phyloP scores from a whole-genome alignment of 2,797 vertebrate species.

The Sebastes cheni region DNA sequence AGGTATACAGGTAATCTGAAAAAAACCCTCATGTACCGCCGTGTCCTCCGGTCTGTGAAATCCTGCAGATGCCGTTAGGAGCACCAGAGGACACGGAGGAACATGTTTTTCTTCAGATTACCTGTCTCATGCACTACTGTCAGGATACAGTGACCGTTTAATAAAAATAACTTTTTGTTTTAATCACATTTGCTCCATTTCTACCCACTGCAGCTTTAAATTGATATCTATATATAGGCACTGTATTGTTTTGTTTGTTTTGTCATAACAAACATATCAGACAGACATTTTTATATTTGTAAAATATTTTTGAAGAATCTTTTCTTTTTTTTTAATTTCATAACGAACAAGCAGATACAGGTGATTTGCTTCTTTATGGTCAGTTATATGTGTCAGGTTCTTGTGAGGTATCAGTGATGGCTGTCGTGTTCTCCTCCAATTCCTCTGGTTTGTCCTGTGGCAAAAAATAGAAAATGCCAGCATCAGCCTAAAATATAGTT shows the following conservation, averaged over 20 bases:
- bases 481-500: neutral
- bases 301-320: neutral
- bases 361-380: conserved; percentile 34
- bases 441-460: conserved; percentile 22
- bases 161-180: no score
- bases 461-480: neutral
- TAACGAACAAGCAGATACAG: neutral
- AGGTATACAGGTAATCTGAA: no score
- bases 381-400: neutral
- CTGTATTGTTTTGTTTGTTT: neutral
- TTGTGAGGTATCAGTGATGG: neutral
- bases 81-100: no score
- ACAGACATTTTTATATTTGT: neutral
- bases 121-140: no score
- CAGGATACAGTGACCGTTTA: accelerated
- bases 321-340: neutral
- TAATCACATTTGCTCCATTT: no score
- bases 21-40: no score
- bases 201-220: neutral
- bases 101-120: no score
- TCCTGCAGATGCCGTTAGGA: no score
- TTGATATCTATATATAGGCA: neutral
- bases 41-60: no score
- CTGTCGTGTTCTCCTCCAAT: neutral
- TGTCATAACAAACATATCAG: neutral